Evolutionary conservation across 2,888 invertebrate species (phyloP).

Genomic region (Brenthis ino): DNA sequence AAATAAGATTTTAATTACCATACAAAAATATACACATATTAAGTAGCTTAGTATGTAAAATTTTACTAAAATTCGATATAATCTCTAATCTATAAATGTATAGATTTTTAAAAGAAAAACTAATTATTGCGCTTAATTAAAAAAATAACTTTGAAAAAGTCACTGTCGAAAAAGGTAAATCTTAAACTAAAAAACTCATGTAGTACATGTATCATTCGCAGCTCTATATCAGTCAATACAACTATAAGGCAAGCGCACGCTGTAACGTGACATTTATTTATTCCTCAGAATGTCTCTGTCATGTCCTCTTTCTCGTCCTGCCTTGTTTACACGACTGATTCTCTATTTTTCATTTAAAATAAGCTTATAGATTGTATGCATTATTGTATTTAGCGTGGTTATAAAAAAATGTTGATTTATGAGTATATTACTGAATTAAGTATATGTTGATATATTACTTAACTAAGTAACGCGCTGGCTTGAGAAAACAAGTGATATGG

Average conservation of each 20-base stretch:
- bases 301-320: conserved; percentile 58
- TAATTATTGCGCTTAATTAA: no score
- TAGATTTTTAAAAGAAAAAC: no score
- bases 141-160: no score
- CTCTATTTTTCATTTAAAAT: conserved; percentile 40
- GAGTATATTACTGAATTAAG: no score
- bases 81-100: no score
- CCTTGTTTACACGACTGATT: conserved; percentile 63
- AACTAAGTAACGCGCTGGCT: no score
- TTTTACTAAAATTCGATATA: no score
- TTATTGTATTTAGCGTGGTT: conserved; percentile 17
- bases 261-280: conserved; percentile 78
- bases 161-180: no score
- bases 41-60: not conserved
- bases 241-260: conserved; percentile 54
- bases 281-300: conserved; percentile 72
- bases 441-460: no score
- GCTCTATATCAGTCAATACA: conserved; percentile 70
- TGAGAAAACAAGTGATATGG: no score
- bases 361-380: conserved; percentile 21
- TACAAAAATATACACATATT: not conserved
- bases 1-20: not conserved
- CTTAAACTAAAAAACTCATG: conserved; percentile 29
- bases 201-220: conserved; percentile 53
- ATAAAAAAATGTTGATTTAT: not conserved